These are phyloP conservation scores for Lanistes nyassanus DNA, from an alignment of 1,140 invertebrate genomes.

Conservation along the genomic window DNA sequence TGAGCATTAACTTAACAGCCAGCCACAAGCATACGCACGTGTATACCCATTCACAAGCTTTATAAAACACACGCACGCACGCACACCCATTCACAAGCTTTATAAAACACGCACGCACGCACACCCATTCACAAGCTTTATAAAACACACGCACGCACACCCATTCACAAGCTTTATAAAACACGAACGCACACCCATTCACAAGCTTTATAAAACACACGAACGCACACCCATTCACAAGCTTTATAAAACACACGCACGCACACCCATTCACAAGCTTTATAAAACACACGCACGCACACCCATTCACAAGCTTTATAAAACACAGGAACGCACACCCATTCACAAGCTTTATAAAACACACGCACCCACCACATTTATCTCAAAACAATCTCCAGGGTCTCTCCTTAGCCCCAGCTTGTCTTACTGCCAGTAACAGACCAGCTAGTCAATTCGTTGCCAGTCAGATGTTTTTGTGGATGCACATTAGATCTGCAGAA, in stretches of 20 bases:
- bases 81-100: too few relatives aligned
- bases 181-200: not conserved
- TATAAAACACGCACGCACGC: conserved; percentile 6
- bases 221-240: not conserved
- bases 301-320: too few relatives aligned
- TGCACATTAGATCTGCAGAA: too few relatives aligned
- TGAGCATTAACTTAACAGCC: too few relatives aligned
- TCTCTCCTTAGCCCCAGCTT: not conserved
- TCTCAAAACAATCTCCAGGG: too few relatives aligned
- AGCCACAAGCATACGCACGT: not conserved
- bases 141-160: conserved; percentile 9
- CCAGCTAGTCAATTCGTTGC: too few relatives aligned
- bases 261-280: too few relatives aligned
- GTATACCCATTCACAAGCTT: not conserved
- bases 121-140: not conserved
- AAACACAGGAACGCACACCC: too few relatives aligned
- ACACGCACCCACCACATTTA: not conserved
- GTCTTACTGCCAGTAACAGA: not conserved
- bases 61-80: conserved; percentile 1
- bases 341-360: not conserved
- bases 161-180: not conserved
- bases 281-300: conserved; percentile 9
- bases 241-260: not conserved
- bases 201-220: not conserved
- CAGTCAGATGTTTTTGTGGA: too few relatives aligned